Percentiles rank a stretch among this genome's conserved stretches.
phyloP scores from a whole-genome alignment of 2,888 invertebrate species.

The Hipparchia sbordonii region DNA sequence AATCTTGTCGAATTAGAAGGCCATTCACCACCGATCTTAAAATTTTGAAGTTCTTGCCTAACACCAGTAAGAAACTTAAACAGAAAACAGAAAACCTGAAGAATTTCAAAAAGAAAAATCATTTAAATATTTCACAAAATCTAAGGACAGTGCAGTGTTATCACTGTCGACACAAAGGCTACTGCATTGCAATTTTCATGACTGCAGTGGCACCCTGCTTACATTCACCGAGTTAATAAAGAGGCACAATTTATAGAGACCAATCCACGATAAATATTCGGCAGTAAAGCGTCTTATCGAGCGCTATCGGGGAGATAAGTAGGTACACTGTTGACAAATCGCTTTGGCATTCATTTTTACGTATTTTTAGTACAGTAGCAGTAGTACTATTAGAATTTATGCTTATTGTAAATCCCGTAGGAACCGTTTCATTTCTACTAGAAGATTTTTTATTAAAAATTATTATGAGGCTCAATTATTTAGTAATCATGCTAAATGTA shows the following conservation, averaged over 20 bases:
- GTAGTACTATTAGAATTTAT: too few relatives aligned
- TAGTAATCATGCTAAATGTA: too few relatives aligned
- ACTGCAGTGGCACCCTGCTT: neutral
- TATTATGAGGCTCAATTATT: too few relatives aligned
- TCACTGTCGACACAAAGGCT: neutral
- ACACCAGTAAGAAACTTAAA: neutral
- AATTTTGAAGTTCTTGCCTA: too few relatives aligned
- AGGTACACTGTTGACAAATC: neutral
- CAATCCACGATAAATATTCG: neutral
- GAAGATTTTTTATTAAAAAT: too few relatives aligned
- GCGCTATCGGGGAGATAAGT: slow-evolving; percentile 5
- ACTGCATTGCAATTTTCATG: neutral
- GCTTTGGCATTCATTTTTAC: slow-evolving; percentile 1
- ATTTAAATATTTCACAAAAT: neutral
- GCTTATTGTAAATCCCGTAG: too few relatives aligned
- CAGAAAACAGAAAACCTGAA: neutral
- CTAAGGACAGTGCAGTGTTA: neutral
- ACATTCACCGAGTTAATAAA: neutral
- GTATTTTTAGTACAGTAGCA: neutral
- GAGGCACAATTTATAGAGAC: neutral
- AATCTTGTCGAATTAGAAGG: neutral
- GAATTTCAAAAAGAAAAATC: neutral
- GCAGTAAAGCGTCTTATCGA: slow-evolving; percentile 3
- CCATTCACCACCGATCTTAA: neutral
- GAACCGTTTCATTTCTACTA: too few relatives aligned